A percentile compares a stretch with the other conserved stretches of the same genome.
These are phyloP conservation scores for Tolypeutes matacus DNA, from an alignment of 2,797 vertebrate species.

Conservation along the genomic window DNA sequence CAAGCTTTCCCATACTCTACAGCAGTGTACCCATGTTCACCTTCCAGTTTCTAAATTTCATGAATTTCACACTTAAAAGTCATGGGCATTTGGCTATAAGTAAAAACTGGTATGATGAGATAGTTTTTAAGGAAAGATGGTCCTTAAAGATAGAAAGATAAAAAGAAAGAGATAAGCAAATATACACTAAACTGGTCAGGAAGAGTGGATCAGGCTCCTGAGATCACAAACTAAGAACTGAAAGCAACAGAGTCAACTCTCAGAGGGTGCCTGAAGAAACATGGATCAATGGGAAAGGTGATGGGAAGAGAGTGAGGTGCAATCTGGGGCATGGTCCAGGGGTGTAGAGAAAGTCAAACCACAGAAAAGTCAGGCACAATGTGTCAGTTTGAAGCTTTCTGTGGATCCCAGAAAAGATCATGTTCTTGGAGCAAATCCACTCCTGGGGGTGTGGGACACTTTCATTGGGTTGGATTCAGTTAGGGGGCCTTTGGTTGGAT, in stretches of 20 bases:
- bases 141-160: neutral
- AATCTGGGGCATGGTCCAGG: neutral
- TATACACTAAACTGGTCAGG: neutral
- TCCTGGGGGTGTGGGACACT: no score
- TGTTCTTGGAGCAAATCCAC: no score
- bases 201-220: neutral
- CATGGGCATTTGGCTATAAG: neutral
- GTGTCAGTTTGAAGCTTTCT: no score
- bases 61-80: constrained; percentile 16
- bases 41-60: constrained; percentile 35
- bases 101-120: neutral
- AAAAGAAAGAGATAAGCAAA: neutral
- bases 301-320: neutral
- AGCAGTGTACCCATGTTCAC: neutral
- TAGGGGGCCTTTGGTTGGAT: no score
- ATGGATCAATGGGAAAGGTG: neutral
- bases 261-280: neutral
- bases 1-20: neutral
- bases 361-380: neutral
- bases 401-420: no score
- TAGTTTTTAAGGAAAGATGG: neutral
- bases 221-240: neutral
- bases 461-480: no score
- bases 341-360: neutral
- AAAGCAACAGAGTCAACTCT: neutral